These are phyloP conservation scores for Kradibia gibbosae DNA, from an alignment of 1,140 invertebrate genomes.

Conservation along the genomic window DNA sequence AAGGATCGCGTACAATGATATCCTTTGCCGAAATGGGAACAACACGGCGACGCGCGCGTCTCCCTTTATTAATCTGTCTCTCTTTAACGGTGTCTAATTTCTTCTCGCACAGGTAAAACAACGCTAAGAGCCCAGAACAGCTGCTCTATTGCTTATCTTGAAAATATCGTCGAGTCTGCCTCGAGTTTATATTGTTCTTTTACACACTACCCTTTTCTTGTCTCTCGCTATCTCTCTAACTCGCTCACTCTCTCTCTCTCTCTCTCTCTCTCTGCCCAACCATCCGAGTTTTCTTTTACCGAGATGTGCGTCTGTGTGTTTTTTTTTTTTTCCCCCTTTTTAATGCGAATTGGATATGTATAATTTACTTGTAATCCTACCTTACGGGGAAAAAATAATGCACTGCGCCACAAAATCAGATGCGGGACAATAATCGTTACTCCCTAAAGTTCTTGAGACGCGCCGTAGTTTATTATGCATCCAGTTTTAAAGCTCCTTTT, in stretches of 20 bases:
- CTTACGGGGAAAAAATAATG: constrained; percentile 59
- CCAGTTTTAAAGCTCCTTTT: constrained; percentile 4
- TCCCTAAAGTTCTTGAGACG: constrained; percentile 42
- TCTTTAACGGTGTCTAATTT: constrained; percentile 11
- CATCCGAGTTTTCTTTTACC: neutral
- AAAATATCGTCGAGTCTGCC: neutral
- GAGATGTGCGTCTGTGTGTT: no score
- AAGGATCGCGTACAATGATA: neutral
- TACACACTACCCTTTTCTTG: neutral
- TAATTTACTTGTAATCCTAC: constrained; percentile 14
- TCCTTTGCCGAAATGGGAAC: neutral
- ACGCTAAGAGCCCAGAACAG: constrained; percentile 2
- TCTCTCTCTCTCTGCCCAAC: neutral
- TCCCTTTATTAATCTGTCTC: neutral
- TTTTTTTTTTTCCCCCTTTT: no score
- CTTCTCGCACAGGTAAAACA: constrained; percentile 3
- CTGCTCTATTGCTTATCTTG: constrained; percentile 9
- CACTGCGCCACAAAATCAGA: constrained; percentile 62
- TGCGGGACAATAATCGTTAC: constrained; percentile 61
- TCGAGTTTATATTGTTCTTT: neutral
- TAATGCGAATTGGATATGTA: neutral
- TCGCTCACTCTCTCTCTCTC: neutral
- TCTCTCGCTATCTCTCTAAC: neutral
- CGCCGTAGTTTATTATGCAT: constrained; percentile 12
- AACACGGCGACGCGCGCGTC: constrained; percentile 1